Percentiles rank a stretch among this genome's conserved stretches.
Conservation (phyloP, 2,888 invertebrate genomes). For the Campoplex capitator region DNA sequence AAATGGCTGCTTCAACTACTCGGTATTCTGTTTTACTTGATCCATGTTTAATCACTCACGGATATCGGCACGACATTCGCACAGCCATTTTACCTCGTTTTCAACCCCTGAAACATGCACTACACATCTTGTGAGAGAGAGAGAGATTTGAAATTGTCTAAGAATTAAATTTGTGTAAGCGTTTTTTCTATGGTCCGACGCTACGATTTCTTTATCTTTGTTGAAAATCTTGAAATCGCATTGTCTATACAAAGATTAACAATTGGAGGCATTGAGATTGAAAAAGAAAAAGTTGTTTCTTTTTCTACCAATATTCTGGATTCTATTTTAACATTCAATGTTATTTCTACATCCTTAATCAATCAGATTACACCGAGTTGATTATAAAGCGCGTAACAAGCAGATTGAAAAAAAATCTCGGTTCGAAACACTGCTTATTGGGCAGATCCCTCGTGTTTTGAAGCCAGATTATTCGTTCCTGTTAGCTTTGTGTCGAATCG, state of each 20-base stretch:
- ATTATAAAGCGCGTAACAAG: background rate
- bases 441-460: background rate
- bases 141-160: background rate
- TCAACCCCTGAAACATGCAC: background rate
- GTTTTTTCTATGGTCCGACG: background rate
- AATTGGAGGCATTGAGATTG: background rate
- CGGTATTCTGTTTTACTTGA: background rate
- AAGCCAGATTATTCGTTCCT: background rate
- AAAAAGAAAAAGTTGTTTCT: background rate
- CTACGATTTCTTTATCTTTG: background rate
- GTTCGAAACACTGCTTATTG: background rate
- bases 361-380: background rate
- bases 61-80: conserved; percentile 11
- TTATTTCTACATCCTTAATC: background rate
- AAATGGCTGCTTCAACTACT: background rate
- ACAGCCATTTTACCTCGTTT: background rate
- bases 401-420: background rate
- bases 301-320: background rate
- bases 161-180: background rate
- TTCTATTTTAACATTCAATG: background rate
- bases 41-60: conserved; percentile 5
- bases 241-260: background rate
- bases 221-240: background rate
- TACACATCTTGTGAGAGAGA: background rate
- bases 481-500: conserved; percentile 5